Percentiles rank a stretch among this genome's conserved stretches.
Evolutionary conservation across 2,113 vertebrate genomes (phyloP).

Genomic region (Puntigrus tetrazona): DNA sequence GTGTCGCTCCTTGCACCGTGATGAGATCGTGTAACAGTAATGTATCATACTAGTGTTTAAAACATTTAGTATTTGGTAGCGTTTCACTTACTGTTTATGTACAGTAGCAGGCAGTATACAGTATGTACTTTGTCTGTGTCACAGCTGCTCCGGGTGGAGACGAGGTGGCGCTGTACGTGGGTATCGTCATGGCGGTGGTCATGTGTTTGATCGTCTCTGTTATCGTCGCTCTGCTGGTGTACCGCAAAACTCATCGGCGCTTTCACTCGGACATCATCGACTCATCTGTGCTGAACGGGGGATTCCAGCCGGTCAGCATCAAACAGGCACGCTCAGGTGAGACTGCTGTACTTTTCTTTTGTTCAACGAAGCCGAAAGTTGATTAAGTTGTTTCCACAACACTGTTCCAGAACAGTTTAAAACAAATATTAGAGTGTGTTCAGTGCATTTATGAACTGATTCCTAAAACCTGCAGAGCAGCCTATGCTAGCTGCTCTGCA

Average conservation of each 20-base stretch:
- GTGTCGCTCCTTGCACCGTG: not conserved
- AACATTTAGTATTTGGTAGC: not conserved
- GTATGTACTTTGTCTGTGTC: not conserved
- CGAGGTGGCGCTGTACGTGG: slow-evolving; percentile 83
- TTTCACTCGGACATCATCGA: slow-evolving; percentile 88
- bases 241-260: slow-evolving; percentile 86
- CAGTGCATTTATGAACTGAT: too few relatives aligned
- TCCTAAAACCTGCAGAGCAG: too few relatives aligned
- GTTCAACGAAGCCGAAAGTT: too few relatives aligned
- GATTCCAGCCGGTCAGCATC: slow-evolving; percentile 87
- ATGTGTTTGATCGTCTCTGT: slow-evolving; percentile 84
- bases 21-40: not conserved
- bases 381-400: too few relatives aligned
- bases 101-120: not conserved
- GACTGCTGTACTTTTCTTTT: too few relatives aligned
- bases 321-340: slow-evolving; percentile 87
- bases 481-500: too few relatives aligned
- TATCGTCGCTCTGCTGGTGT: slow-evolving; percentile 82
- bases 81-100: not conserved
- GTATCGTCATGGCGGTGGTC: slow-evolving; percentile 83
- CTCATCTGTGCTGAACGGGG: slow-evolving; percentile 84
- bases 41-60: not conserved
- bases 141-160: slow-evolving; percentile 84
- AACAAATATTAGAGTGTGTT: too few relatives aligned
- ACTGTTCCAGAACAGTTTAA: too few relatives aligned